phyloP scores from a whole-genome alignment of 2,113 vertebrate species.

The Ranitomeya variabilis region DNA sequence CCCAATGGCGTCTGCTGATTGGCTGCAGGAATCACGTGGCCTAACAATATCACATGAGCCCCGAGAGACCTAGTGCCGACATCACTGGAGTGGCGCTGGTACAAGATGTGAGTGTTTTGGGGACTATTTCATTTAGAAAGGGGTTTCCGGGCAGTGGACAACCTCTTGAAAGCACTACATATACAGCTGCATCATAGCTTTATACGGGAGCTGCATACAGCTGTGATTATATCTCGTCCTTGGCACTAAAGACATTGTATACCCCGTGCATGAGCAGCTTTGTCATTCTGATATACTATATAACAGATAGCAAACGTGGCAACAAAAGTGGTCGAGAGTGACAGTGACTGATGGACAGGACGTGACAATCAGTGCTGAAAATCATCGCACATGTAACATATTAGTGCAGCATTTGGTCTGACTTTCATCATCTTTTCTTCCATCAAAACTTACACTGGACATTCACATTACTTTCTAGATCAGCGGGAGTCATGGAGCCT shows the following conservation, averaged over 20 bases:
- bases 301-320: background rate
- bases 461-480: background rate
- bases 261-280: background rate
- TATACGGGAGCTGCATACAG: background rate
- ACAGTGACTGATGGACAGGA: background rate
- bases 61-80: too few relatives aligned
- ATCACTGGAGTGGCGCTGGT: too few relatives aligned
- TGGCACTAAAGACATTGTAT: background rate
- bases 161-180: too few relatives aligned
- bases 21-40: too few relatives aligned
- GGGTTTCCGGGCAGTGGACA: too few relatives aligned
- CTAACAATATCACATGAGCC: too few relatives aligned
- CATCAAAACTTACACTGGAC: background rate
- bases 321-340: background rate
- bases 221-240: background rate
- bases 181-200: background rate
- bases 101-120: too few relatives aligned
- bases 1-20: too few relatives aligned
- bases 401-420: constrained; percentile 24
- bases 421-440: background rate
- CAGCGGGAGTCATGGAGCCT: background rate
- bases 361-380: background rate
- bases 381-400: constrained; percentile 15
- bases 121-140: too few relatives aligned
- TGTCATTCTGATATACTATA: background rate